Conservation (phyloP, 2,888 invertebrate genomes). For the Aelia acuminata region DNA sequence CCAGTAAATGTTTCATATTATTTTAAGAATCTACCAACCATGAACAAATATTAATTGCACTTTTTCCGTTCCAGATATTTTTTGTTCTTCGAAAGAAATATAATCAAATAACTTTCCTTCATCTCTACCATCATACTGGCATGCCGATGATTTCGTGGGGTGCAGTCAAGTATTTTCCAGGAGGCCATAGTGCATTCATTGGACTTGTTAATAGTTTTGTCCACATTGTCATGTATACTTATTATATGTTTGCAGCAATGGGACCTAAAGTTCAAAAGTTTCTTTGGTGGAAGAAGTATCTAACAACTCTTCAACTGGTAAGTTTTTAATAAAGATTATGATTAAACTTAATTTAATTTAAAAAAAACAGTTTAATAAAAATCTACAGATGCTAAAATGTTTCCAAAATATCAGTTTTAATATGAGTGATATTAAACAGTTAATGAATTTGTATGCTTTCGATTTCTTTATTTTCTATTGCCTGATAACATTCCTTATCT, state of each 20-base stretch:
- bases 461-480: too few relatives aligned
- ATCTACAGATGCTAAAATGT: too few relatives aligned
- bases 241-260: constrained; percentile 68
- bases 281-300: constrained; percentile 68
- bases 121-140: constrained; percentile 72
- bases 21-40: background rate
- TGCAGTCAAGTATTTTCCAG: constrained; percentile 72
- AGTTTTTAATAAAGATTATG: constrained; percentile 38
- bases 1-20: background rate
- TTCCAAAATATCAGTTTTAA: too few relatives aligned
- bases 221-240: constrained; percentile 68
- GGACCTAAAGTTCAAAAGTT: constrained; percentile 67
- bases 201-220: constrained; percentile 70
- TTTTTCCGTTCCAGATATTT: constrained; percentile 68
- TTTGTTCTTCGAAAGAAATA: constrained; percentile 73
- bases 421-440: too few relatives aligned
- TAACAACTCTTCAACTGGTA: constrained; percentile 68
- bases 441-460: too few relatives aligned
- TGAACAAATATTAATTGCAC: background rate
- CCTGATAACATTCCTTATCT: too few relatives aligned
- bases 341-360: too few relatives aligned
- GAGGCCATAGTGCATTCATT: constrained; percentile 68
- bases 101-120: constrained; percentile 72
- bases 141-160: constrained; percentile 69
- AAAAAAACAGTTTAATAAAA: too few relatives aligned